A percentile compares a stretch with the other conserved stretches of the same genome.
phyloP scores from a whole-genome alignment of 2,888 invertebrate species.

The Ormyrus rosae region DNA sequence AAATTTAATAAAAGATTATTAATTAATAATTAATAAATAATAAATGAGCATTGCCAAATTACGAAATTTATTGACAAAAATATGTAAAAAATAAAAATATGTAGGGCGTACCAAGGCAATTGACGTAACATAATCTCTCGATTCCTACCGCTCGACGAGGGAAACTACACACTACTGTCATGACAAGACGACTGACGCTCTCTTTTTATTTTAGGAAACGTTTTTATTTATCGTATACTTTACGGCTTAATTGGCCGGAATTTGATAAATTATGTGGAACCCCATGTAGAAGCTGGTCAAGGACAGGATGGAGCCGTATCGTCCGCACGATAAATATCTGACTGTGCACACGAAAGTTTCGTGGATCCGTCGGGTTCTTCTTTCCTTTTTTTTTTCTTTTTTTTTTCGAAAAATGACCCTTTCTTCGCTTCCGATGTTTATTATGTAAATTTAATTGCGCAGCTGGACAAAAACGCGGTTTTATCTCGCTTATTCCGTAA shows the following conservation, averaged over 20 bases:
- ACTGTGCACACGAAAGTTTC: background rate
- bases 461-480: too few species aligned
- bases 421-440: too few species aligned
- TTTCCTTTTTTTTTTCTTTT: too few species aligned
- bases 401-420: too few species aligned
- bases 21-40: background rate
- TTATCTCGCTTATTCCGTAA: too few species aligned
- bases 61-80: background rate
- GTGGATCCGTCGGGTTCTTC: too few species aligned
- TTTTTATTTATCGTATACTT: constrained; percentile 46
- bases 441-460: too few species aligned
- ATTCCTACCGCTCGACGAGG: constrained; percentile 39
- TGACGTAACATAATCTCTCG: constrained; percentile 49
- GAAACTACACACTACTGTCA: constrained; percentile 46
- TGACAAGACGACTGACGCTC: constrained; percentile 30
- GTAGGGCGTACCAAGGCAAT: constrained; percentile 40
- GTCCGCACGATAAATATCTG: constrained; percentile 33
- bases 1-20: background rate
- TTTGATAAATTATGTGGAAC: constrained; percentile 44
- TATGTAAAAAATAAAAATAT: background rate
- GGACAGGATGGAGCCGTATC: constrained; percentile 47
- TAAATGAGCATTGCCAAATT: too few species aligned
- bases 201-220: constrained; percentile 54
- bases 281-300: constrained; percentile 42
- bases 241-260: constrained; percentile 53